Base-by-base conservation (phyloP, 2,888 invertebrate species). In the Euplexia lucipara region DNA sequence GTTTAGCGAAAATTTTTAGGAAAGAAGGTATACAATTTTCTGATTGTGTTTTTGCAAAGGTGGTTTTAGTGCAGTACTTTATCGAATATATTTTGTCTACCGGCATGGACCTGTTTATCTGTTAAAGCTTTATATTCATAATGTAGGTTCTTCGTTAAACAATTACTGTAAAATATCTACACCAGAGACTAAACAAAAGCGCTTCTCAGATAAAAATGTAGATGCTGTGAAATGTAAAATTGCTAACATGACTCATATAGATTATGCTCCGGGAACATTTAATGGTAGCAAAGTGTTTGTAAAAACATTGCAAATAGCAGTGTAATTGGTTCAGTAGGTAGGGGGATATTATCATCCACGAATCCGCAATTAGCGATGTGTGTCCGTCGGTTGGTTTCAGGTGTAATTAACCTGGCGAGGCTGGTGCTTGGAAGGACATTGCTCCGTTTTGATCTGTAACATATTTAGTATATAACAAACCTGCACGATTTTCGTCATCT, bases 401-500 rank as follows among this genome's bases (percentile, higher is more conserved):
- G 34, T 53, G 49, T 52, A 45, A 60, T 59, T 45, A 51, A 67
- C 59, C 14, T 32, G 45, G 49, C 26, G 53, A 41, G 54, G 37
- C 39, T 16, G 14, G 10, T n/a, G n/a, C 20, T 37, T 20, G 22
- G 16, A 48, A 62, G 70, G 39, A 5, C 59, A 59, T 68, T 67
- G 60, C 52, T 61, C 48, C 35, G 18, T 44, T 58, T 70, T 32
- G 56, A 70, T 63, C 16, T 60, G 45, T 0, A 6, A 56, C 58
- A 49, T 42, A 20, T 57, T 58, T 12, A 39, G 6, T 14, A 35
- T 26, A 16, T 14, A 30, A 81, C 94, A 91, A 93, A 99, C 99
- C 98, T 99, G 99, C 79, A 99, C 99, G 90, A 99, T 99, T 96
- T 99, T 99, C 78, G 99, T 98, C 99, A 99, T 99, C 96, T 99